phyloP scores from a whole-genome alignment of 2,797 vertebrate species.

The Glyptemys insculpta region DNA sequence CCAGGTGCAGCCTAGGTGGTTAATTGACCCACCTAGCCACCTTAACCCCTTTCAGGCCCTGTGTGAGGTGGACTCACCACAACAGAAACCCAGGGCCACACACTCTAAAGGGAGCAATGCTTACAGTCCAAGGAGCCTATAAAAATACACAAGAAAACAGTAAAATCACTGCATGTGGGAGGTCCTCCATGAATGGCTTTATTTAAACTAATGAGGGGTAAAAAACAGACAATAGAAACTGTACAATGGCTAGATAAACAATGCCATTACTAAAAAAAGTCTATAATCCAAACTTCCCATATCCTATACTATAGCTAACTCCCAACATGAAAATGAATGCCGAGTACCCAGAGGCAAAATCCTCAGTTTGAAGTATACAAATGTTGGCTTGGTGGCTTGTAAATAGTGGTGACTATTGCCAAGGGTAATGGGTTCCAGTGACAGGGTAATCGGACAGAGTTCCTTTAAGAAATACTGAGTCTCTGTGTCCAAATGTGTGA shows the following conservation, averaged over 20 bases:
- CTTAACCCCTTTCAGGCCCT: too few relatives aligned
- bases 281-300: not conserved
- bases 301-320: not conserved
- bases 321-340: not conserved
- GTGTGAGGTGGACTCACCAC: too few relatives aligned
- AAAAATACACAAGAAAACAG: constrained; percentile 32
- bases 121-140: not conserved
- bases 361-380: not conserved
- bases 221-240: constrained; percentile 41
- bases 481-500: not conserved
- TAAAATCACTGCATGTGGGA: constrained; percentile 33
- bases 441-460: not conserved
- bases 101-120: not conserved
- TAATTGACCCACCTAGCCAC: too few relatives aligned
- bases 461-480: not conserved
- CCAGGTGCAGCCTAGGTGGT: too few relatives aligned
- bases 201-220: not conserved
- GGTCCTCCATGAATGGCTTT: not conserved
- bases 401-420: accelerated
- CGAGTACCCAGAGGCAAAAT: accelerated
- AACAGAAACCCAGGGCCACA: not conserved
- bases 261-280: not conserved
- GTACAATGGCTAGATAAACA: constrained; percentile 9
- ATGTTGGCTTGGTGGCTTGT: accelerated
- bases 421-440: not conserved